Percentiles rank a stretch among this genome's conserved stretches.
Conservation (phyloP, 1,140 invertebrate species). For the Oedothorax gibbosus region DNA sequence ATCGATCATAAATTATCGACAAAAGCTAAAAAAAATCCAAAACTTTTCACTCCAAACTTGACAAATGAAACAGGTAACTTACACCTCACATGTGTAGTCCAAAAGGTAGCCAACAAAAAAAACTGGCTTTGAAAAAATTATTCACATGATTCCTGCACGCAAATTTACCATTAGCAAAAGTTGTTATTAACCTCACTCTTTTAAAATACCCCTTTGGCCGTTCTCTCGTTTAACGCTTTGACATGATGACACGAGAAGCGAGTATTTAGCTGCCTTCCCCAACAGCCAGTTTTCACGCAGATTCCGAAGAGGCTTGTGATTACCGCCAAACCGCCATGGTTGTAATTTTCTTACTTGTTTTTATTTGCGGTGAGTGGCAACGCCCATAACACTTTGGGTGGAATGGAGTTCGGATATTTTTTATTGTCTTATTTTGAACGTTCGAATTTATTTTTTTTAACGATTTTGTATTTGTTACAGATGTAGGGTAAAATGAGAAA, state of each 20-base stretch:
- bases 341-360: conserved; percentile 34
- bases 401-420: conserved; percentile 14
- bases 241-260: conserved; percentile 32
- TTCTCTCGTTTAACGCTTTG: conserved; percentile 24
- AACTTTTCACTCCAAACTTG: neutral
- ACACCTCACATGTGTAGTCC: conserved; percentile 31
- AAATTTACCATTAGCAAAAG: conserved; percentile 24
- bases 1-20: neutral
- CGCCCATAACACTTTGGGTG: conserved; percentile 24
- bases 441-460: too few species aligned
- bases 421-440: neutral
- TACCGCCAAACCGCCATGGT: conserved; percentile 19
- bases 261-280: conserved; percentile 6
- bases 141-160: conserved; percentile 27
- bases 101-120: neutral
- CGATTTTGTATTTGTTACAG: too few species aligned
- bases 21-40: conserved; percentile 16
- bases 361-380: conserved; percentile 31
- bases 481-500: too few species aligned
- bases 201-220: conserved; percentile 22
- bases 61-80: conserved; percentile 24
- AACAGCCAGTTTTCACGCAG: conserved; percentile 40
- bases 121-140: neutral
- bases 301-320: conserved; percentile 35
- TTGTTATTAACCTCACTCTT: conserved; percentile 34